Evolutionary conservation across 2,113 vertebrate genomes (phyloP), one percentile per base, ranked within the genome.

Genomic region (Laterallus jamaicensis): DNA sequence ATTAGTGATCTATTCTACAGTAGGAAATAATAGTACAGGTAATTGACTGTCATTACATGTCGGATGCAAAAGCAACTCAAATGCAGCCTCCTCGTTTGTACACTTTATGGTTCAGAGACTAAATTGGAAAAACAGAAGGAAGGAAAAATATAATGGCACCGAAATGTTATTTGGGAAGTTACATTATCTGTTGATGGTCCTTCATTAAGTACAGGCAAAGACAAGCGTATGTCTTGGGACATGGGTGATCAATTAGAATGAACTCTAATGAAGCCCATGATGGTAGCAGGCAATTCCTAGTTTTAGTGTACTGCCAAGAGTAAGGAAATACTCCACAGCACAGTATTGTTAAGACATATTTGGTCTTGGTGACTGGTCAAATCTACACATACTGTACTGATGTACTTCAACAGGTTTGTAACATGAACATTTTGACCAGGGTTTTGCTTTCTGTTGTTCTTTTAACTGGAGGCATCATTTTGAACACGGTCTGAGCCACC

Each of bases 21-120:
- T 44, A 90, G 55, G 70, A 91, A 81, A 78, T 88, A 96, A 77
- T 32, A 58, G 89, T 40, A 75, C 52, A 95, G 91, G 90, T 73
- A 90, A 82, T 24, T 83, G 78, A 73, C 73, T 86, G 54, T 70
- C 75, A 26, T n/a, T 42, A 49, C 20, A 11, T 10, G 2, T 55
- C 4, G 5, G 66, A 50, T 88, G 75, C 73, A 94, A 52, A 79
- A 52, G 56, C 79, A 77, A 32, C 82, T 69, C 39, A 31, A 82
- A 47, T 3, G 59, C 59, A 82, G 44, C 24, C 78, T 75, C 22
- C 18, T 70, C 25, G 19, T 70, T 95, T 77, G 35, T 39, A 60
- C 60, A 69, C 25, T 19, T 18, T 12, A 59, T 32, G 58, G 80
- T 60, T 71, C 80, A 93, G 47, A 78, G 55, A 55, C 13, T 91